phyloP scores from a whole-genome alignment of 2,113 vertebrate species.

The Scolopax mira region DNA sequence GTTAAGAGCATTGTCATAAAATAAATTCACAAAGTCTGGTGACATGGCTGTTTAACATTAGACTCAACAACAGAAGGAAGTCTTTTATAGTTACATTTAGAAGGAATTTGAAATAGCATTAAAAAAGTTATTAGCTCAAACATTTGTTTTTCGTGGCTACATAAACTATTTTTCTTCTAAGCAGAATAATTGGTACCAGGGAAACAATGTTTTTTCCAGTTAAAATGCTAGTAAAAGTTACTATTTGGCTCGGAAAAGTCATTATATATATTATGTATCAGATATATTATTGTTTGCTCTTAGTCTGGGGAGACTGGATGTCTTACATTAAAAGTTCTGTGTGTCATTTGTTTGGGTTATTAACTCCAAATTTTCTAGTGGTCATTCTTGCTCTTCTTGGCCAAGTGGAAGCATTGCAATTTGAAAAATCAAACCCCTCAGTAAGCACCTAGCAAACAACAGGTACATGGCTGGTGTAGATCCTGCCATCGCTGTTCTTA shows the following conservation, averaged over 20 bases:
- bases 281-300: neutral
- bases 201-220: neutral
- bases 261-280: neutral
- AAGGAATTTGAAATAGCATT: constrained; percentile 13
- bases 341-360: neutral
- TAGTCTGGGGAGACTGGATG: neutral
- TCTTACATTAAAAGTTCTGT: neutral
- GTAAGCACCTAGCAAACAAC: neutral
- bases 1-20: neutral
- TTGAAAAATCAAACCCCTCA: neutral
- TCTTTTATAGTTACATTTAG: neutral
- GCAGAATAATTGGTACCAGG: neutral
- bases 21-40: neutral
- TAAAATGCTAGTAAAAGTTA: constrained; percentile 3
- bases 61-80: neutral
- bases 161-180: neutral
- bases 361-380: neutral
- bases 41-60: constrained; percentile 1
- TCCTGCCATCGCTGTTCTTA: neutral
- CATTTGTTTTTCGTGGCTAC: constrained; percentile 7
- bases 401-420: neutral
- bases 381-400: neutral
- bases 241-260: neutral
- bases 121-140: neutral
- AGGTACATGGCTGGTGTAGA: neutral